Evolutionary conservation across 2,888 invertebrate genomes (phyloP).

Genomic region (Blastobasis lacticolella): DNA sequence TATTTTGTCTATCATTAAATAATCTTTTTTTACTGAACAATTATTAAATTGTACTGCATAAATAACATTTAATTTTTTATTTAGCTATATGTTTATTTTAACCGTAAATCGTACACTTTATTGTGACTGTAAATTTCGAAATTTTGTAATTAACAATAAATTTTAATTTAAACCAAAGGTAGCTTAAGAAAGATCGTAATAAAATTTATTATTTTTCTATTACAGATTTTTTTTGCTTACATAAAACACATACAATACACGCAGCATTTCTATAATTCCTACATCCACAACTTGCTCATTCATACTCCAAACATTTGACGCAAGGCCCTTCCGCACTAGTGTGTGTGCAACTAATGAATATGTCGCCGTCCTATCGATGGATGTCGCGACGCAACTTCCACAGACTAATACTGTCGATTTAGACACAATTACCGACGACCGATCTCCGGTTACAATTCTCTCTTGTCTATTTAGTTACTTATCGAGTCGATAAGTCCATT

Average conservation of each 20-base stretch:
- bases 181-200: too few relatives aligned
- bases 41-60: too few relatives aligned
- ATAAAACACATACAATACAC: neutral
- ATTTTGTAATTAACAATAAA: too few relatives aligned
- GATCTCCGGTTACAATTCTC: slow-evolving; percentile 44
- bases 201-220: too few relatives aligned
- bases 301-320: slow-evolving; percentile 24
- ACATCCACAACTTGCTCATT: slow-evolving; percentile 18
- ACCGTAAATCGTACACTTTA: too few relatives aligned
- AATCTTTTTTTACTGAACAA: too few relatives aligned
- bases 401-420: slow-evolving; percentile 56
- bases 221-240: neutral
- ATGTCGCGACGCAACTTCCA: slow-evolving; percentile 38
- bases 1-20: too few relatives aligned
- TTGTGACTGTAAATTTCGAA: too few relatives aligned
- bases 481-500: neutral
- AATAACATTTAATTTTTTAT: too few relatives aligned
- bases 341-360: slow-evolving; percentile 52
- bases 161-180: too few relatives aligned
- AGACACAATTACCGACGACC: slow-evolving; percentile 48
- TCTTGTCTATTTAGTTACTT: slow-evolving; percentile 19
- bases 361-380: slow-evolving; percentile 46
- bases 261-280: too few relatives aligned
- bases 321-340: slow-evolving; percentile 19
- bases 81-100: too few relatives aligned